These are phyloP conservation scores for Orthosia cruda DNA, from an alignment of 2,888 invertebrate species.

Conservation along the genomic window DNA sequence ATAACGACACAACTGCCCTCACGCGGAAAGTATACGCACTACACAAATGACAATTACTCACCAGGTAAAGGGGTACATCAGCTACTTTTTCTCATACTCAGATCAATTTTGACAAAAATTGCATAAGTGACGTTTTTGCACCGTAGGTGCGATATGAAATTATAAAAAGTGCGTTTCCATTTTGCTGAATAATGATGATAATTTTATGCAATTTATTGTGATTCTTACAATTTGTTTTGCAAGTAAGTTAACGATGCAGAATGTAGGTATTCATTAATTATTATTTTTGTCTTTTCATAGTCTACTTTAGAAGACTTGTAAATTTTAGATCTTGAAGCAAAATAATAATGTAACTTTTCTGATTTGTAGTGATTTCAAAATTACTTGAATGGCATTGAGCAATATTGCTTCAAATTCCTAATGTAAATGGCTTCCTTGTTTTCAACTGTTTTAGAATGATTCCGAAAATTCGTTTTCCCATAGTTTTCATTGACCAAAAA, in stretches of 20 bases:
- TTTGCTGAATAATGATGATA: background rate
- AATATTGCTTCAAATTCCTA: background rate
- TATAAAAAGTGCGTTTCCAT: background rate
- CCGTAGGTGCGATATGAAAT: too few relatives aligned
- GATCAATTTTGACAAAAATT: too few relatives aligned
- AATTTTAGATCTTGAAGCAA: background rate
- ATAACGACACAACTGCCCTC: too few relatives aligned
- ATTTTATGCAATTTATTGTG: background rate
- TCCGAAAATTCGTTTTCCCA: constrained; percentile 23
- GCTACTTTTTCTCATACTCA: too few relatives aligned
- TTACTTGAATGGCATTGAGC: background rate
- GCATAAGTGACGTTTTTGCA: too few relatives aligned
- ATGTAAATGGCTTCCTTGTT: background rate
- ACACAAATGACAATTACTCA: too few relatives aligned
- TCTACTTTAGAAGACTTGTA: background rate
- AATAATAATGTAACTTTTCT: background rate
- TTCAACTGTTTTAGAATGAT: too few relatives aligned
- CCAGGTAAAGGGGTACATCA: too few relatives aligned
- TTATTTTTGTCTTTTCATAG: background rate
- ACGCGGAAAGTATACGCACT: too few relatives aligned
- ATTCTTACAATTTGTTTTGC: constrained; percentile 1
- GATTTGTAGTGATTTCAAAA: background rate
- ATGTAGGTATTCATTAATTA: background rate
- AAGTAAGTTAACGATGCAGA: background rate
- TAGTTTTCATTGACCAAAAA: constrained; percentile 15